These are phyloP conservation scores for Meganola albula DNA, from an alignment of 2,888 invertebrate genomes.

Conservation along the genomic window DNA sequence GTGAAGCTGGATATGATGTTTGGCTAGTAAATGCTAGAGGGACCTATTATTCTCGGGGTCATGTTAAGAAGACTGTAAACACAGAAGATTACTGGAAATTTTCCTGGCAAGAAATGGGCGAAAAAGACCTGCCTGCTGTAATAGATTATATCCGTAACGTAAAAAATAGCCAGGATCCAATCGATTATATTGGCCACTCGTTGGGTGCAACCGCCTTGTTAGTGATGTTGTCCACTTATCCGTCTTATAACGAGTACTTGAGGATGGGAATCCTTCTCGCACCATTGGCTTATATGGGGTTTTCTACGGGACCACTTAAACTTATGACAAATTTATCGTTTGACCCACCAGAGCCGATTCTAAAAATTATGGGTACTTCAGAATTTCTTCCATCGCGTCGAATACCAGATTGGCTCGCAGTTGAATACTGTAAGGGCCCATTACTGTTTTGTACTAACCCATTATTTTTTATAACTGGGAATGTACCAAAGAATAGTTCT, in stretches of 20 bases:
- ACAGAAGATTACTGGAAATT: constrained; percentile 49
- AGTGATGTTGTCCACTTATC: constrained; percentile 44
- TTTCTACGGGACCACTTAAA: constrained; percentile 43
- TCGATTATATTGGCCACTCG: constrained; percentile 57
- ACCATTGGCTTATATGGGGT: constrained; percentile 48
- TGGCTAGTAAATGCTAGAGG: constrained; percentile 78
- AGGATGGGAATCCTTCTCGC: constrained; percentile 50
- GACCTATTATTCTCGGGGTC: constrained; percentile 53
- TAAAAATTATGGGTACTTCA: constrained; percentile 37
- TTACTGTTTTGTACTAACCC: constrained; percentile 49
- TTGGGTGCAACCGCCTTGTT: constrained; percentile 57
- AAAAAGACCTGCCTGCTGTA: constrained; percentile 47
- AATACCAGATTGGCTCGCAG: constrained; percentile 40
- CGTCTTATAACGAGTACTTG: constrained; percentile 45
- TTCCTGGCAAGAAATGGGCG: constrained; percentile 57
- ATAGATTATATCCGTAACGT: constrained; percentile 45
- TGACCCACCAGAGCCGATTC: constrained; percentile 30
- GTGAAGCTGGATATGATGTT: constrained; percentile 75
- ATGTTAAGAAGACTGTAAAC: constrained; percentile 31
- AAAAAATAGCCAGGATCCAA: constrained; percentile 33
- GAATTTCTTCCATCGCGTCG: constrained; percentile 47
- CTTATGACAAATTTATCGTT: constrained; percentile 31
- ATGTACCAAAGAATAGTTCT: constrained; percentile 22
- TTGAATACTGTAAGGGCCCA: constrained; percentile 42
- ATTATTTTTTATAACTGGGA: constrained; percentile 49